phyloP scores from a whole-genome alignment of 2,113 vertebrate genomes.

The Siniperca chuatsi region DNA sequence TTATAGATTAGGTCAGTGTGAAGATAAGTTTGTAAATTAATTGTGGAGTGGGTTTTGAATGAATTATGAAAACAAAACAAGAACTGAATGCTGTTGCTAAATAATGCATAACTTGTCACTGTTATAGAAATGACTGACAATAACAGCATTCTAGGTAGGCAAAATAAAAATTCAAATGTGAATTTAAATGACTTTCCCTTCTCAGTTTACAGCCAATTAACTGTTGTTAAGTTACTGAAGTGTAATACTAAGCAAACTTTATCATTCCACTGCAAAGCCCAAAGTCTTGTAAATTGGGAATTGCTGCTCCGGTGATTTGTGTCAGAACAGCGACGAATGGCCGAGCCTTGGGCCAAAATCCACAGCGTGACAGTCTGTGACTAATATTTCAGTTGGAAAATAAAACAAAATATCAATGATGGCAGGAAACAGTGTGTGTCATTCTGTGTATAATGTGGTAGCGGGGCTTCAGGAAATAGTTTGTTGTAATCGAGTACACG shows the following conservation, averaged over 20 bases:
- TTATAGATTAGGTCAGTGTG: background rate
- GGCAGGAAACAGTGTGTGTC: slow-evolving; percentile 34
- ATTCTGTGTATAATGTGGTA: slow-evolving; percentile 20
- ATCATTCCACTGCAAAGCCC: slow-evolving; percentile 15
- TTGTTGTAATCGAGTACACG: slow-evolving; percentile 28
- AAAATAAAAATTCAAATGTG: background rate
- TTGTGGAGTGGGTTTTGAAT: background rate
- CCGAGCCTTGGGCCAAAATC: slow-evolving; percentile 30
- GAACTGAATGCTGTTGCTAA: background rate
- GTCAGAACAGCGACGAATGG: slow-evolving; percentile 36
- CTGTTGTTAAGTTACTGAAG: slow-evolving; percentile 11
- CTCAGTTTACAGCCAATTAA: slow-evolving; percentile 25
- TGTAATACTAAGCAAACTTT: slow-evolving; percentile 15
- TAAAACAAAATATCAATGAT: slow-evolving; percentile 31
- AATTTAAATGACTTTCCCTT: background rate
- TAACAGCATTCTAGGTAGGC: background rate
- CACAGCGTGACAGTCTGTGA: slow-evolving; percentile 43
- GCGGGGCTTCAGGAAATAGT: slow-evolving; percentile 36
- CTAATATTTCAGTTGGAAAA: slow-evolving; percentile 37
- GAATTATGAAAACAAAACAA: slow-evolving; percentile 22
- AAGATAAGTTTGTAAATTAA: slow-evolving; percentile 9
- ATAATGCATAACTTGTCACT: slow-evolving; percentile 12
- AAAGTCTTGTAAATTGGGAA: slow-evolving; percentile 25
- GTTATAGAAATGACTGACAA: background rate
- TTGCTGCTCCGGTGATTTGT: slow-evolving; percentile 42